Evolutionary conservation across 53 echinoderm and acorn worm species (phyloP).

Genomic region (Temnopleurus reevesii): DNA sequence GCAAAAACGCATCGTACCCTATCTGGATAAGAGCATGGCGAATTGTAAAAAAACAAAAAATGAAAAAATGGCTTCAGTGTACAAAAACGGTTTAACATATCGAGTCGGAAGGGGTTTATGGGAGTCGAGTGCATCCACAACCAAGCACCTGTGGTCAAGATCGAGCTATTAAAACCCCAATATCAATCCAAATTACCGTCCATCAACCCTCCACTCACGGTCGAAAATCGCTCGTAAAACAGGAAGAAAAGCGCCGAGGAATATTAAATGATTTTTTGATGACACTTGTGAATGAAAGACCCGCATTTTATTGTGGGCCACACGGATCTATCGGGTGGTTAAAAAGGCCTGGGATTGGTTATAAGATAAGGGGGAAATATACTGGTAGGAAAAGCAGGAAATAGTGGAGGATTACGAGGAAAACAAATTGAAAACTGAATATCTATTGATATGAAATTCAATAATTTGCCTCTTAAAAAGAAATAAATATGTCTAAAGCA

Average conservation of each 20-base stretch:
- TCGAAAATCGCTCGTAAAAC: constrained; percentile 57
- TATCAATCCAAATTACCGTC: constrained; percentile 46
- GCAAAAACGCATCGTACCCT: too few relatives aligned
- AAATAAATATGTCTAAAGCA: too few relatives aligned
- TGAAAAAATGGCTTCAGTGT: constrained; percentile 21
- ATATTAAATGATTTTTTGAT: constrained; percentile 47
- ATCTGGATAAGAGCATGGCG: too few relatives aligned
- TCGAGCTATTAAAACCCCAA: constrained; percentile 41
- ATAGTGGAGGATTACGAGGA: not conserved
- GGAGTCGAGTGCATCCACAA: not conserved
- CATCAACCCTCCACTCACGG: constrained; percentile 24
- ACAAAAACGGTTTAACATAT: not conserved
- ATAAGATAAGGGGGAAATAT: not conserved
- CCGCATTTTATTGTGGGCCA: constrained; percentile 25
- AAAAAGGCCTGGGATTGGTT: too few relatives aligned
- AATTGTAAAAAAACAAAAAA: too few relatives aligned
- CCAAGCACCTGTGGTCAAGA: constrained; percentile 53
- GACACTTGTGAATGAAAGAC: constrained; percentile 38
- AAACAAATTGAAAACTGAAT: not conserved
- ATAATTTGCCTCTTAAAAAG: too few relatives aligned
- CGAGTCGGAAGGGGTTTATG: constrained; percentile 32
- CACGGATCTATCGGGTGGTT: not conserved
- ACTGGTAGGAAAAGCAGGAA: not conserved
- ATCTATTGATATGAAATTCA: too few relatives aligned
- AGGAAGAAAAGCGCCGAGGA: constrained; percentile 40